Evolutionary conservation across 2,888 invertebrate species (phyloP).

Genomic region (Augiades crinisus): DNA sequence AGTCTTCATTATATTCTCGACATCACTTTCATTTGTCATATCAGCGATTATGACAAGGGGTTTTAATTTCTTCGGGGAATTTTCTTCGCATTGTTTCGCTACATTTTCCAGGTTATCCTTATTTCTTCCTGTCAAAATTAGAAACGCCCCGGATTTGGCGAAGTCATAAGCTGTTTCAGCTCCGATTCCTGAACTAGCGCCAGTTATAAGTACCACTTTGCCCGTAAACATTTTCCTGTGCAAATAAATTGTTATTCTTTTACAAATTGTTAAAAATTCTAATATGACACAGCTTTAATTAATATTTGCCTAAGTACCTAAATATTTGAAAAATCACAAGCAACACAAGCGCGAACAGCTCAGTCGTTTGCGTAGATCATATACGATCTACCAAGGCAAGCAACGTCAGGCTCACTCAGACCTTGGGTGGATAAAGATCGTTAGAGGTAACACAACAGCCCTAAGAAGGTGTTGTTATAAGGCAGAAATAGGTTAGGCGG

Average conservation of each 20-base stretch:
- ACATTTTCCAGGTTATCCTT: constrained; percentile 84
- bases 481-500: too few species aligned
- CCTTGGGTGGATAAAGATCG: too few species aligned
- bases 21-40: constrained; percentile 85
- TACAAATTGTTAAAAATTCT: background rate
- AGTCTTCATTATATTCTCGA: constrained; percentile 83
- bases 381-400: too few species aligned
- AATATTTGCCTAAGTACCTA: too few species aligned
- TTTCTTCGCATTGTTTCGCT: constrained; percentile 77
- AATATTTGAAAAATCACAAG: too few species aligned
- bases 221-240: constrained; percentile 66
- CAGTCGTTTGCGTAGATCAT: too few species aligned
- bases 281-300: too few species aligned
- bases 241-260: background rate
- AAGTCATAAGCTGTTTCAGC: constrained; percentile 86
- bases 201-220: constrained; percentile 84
- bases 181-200: constrained; percentile 89
- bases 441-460: too few species aligned
- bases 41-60: constrained; percentile 84
- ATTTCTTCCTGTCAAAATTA: constrained; percentile 87
- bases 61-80: constrained; percentile 54
- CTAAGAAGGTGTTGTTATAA: too few species aligned
- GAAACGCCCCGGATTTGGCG: constrained; percentile 82
- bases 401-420: too few species aligned
- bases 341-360: too few species aligned